Evolutionary conservation across 2,888 invertebrate species (phyloP).

Genomic region (Rhodophaea formosa): DNA sequence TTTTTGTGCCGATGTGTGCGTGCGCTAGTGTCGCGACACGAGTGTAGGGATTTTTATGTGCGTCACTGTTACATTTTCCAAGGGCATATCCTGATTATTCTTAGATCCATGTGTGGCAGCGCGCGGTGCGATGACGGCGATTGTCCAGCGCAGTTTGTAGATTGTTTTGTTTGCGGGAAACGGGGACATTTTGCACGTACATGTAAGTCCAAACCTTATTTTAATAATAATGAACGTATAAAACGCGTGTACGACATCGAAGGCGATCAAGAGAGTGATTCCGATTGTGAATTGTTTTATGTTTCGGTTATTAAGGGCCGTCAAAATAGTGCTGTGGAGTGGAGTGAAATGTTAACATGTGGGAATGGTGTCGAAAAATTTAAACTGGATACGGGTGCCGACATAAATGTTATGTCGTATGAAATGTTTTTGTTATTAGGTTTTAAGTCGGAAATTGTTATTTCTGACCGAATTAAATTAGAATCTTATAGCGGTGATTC

Average conservation of each 20-base stretch:
- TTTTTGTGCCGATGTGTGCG: too few species aligned
- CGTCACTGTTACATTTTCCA: too few species aligned
- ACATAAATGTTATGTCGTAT: slow-evolving; percentile 5
- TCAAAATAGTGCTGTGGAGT: background rate
- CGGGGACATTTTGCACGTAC: slow-evolving; percentile 21
- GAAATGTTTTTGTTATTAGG: background rate
- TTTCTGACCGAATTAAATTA: slow-evolving; percentile 17
- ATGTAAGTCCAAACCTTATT: slow-evolving; percentile 9
- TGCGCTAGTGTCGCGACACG: too few species aligned
- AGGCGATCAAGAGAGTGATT: slow-evolving; percentile 2
- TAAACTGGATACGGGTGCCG: background rate
- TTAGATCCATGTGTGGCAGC: too few species aligned
- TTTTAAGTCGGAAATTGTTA: background rate
- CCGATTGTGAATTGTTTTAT: slow-evolving; percentile 17
- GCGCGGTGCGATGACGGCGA: too few species aligned
- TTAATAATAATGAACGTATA: background rate
- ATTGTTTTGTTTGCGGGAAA: slow-evolving; percentile 19
- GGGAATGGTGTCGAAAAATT: background rate
- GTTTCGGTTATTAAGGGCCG: slow-evolving; percentile 7
- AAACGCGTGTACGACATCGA: slow-evolving; percentile 17
- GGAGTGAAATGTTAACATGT: background rate
- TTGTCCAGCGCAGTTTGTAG: background rate
- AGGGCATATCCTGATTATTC: too few species aligned
- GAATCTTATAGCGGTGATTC: slow-evolving; percentile 23
- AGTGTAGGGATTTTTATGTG: too few species aligned